A percentile compares a stretch with the other conserved stretches of the same genome.
These are phyloP conservation scores for Xylophagus ater DNA, from an alignment of 2,888 invertebrate genomes.

Conservation along the genomic window DNA sequence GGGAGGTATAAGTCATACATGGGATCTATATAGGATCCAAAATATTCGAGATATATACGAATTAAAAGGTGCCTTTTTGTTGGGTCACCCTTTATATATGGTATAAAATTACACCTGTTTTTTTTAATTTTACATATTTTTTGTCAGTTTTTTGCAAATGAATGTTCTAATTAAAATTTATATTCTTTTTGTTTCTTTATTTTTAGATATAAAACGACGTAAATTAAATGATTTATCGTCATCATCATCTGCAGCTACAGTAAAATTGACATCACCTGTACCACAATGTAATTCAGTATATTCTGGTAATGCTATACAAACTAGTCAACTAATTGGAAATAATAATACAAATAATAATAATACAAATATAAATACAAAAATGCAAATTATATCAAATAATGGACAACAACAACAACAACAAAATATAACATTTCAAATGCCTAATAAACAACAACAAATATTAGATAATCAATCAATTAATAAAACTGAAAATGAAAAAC, in stretches of 20 bases:
- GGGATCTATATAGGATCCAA: too few species aligned
- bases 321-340: slow-evolving; percentile 15
- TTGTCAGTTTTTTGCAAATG: too few species aligned
- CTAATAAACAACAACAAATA: neutral
- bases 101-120: too few species aligned
- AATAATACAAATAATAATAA: slow-evolving; percentile 4
- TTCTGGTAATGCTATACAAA: slow-evolving; percentile 18
- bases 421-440: slow-evolving; percentile 4
- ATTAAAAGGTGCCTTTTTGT: too few species aligned
- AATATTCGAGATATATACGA: too few species aligned
- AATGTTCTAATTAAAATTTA: too few species aligned
- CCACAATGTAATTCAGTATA: slow-evolving; percentile 18
- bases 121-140: too few species aligned
- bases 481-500: slow-evolving; percentile 17
- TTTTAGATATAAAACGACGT: slow-evolving; percentile 26
- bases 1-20: too few species aligned
- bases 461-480: neutral
- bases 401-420: slow-evolving; percentile 1
- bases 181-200: slow-evolving; percentile 5
- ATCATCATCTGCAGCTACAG: slow-evolving; percentile 1
- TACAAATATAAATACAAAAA: slow-evolving; percentile 5
- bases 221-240: slow-evolving; percentile 21
- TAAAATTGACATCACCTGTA: slow-evolving; percentile 16
- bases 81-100: too few species aligned
- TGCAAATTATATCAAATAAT: too few species aligned